Conservation (phyloP, 1,140 invertebrate species). For the Drosophila simulans region DNA sequence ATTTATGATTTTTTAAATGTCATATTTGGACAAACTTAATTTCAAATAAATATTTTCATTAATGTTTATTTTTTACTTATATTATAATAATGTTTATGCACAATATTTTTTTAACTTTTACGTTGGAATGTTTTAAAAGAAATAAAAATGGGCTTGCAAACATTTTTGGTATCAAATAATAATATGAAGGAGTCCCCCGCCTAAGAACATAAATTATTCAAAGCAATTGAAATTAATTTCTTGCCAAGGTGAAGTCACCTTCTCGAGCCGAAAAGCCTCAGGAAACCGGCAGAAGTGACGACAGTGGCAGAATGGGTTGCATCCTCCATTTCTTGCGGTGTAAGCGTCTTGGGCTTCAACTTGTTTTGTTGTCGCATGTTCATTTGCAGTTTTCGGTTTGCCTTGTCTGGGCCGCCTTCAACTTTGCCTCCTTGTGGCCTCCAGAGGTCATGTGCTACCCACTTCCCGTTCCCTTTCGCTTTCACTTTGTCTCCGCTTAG, state of each 20-base stretch:
- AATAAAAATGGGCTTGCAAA: neutral
- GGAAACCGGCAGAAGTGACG: neutral
- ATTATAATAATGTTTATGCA: no score
- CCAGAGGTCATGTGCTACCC: slow-evolving; percentile 51
- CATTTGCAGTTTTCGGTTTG: slow-evolving; percentile 66
- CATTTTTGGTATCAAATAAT: neutral
- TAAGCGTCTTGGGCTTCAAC: slow-evolving; percentile 29
- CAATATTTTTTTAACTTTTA: no score
- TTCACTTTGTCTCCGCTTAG: slow-evolving; percentile 71
- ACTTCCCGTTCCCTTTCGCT: slow-evolving; percentile 29
- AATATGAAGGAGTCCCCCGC: neutral
- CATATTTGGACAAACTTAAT: no score
- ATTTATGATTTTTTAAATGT: no score
- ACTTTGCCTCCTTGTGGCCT: slow-evolving; percentile 54
- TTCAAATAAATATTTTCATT: no score
- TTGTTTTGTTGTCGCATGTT: slow-evolving; percentile 63
- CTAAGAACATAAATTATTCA: no score
- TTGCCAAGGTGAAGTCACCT: neutral
- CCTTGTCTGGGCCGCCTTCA: slow-evolving; percentile 47
- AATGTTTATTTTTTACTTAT: no score
- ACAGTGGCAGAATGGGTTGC: slow-evolving; percentile 1
- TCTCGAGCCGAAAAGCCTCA: neutral
- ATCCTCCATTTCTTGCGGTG: slow-evolving; percentile 33
- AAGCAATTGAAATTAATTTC: neutral
- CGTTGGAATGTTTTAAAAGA: no score